Base-by-base conservation (phyloP, 2,888 invertebrate species). In the Emmelina monodactyla region DNA sequence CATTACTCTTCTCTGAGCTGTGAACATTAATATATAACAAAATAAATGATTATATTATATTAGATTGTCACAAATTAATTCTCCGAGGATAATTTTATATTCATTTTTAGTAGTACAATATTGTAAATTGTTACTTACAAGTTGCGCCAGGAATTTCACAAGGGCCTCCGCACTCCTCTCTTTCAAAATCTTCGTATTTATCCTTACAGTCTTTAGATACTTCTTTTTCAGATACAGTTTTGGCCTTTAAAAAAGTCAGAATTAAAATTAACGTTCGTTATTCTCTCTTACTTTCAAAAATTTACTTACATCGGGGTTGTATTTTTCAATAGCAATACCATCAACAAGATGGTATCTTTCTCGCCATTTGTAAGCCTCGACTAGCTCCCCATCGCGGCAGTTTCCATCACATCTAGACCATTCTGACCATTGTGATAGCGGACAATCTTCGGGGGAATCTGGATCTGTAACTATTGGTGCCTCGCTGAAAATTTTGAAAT, bases 351-450 rank as follows among this genome's bases (percentile, higher is more conserved):
- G 73, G 42, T 68, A 71, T 4, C 76, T 45, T 40, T 70, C 68
- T 16, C 72, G 51, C 67, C 71, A 67, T 28, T 53, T 54, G 42
- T 61, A 65, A 0, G 76, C 76, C 2, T 35, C 41, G 2, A 72
- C 41, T 19, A 19, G 9, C 34, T 45, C 57, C 2, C 62, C 64
- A 1, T 56, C 50, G 4, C 54, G 53, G 38, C 78, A 76, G 0
- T 50, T 33, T 0, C 76, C 78, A n/a, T 71, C 72, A 38, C 78
- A 78, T 0, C 51, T 41, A 19, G 67, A 68, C 76, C 76, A 76
- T 1, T 59, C 64, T 29, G 55, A 51, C 76, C 76, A 78, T 33
- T 57, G 49, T 0, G 69, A 56, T 55, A 71, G 51, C 2, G 68
- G 72, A 33, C 78, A 78, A 2, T 64, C 62, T 37, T 67, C 59